These are phyloP conservation scores for Scaptomyza caliginosa DNA, from an alignment of 2,888 invertebrate genomes.

Conservation along the genomic window DNA sequence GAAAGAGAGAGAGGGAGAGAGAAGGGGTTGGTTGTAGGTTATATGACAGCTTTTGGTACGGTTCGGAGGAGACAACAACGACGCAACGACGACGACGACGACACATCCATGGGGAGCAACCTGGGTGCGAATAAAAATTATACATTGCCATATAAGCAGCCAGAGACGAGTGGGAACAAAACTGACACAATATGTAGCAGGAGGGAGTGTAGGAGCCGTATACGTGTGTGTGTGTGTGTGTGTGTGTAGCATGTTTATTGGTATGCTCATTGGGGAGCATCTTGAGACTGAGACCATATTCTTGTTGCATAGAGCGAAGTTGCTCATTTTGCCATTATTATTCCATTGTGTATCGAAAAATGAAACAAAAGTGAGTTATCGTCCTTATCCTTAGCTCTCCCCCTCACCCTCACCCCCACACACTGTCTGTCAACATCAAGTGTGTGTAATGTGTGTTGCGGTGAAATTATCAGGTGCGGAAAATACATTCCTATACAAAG, in stretches of 20 bases:
- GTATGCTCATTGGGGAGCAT: slow-evolving; percentile 78
- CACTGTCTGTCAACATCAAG: slow-evolving; percentile 7
- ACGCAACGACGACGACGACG: slow-evolving; percentile 54
- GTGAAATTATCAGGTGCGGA: slow-evolving; percentile 67
- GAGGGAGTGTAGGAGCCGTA: slow-evolving; percentile 28
- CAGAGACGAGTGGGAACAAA: slow-evolving; percentile 36
- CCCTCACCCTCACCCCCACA: too few relatives aligned
- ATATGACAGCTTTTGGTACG: slow-evolving; percentile 28
- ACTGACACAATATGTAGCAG: slow-evolving; percentile 19
- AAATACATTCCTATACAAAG: slow-evolving; percentile 23
- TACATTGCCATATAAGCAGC: slow-evolving; percentile 77
- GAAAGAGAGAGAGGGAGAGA: neutral
- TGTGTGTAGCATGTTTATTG: slow-evolving; percentile 76
- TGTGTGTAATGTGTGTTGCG: slow-evolving; percentile 18
- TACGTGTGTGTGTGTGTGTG: slow-evolving; percentile 49
- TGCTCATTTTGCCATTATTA: slow-evolving; percentile 84
- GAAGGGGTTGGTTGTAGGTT: neutral
- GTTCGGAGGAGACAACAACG: slow-evolving; percentile 45
- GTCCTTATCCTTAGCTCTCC: slow-evolving; percentile 62
- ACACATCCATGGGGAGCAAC: slow-evolving; percentile 81
- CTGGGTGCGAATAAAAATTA: slow-evolving; percentile 84
- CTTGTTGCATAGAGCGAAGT: slow-evolving; percentile 78
- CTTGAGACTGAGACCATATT: slow-evolving; percentile 76
- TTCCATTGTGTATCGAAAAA: slow-evolving; percentile 82
- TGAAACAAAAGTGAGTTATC: slow-evolving; percentile 83